phyloP scores from a whole-genome alignment of 1,140 invertebrate species.

The Mesaphorura yosii region DNA sequence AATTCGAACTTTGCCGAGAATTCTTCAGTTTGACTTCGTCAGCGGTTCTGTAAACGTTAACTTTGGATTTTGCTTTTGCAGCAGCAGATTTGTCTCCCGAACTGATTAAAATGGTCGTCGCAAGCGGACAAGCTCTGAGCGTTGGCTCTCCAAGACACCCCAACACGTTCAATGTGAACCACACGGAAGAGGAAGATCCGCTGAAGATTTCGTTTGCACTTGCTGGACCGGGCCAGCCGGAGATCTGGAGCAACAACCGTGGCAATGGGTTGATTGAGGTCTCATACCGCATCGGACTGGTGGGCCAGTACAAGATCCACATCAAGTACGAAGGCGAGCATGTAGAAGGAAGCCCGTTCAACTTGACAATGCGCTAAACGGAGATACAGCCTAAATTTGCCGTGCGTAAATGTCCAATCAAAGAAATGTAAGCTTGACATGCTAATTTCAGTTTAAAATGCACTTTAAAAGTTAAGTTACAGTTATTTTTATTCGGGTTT shows the following conservation, averaged over 20 bases:
- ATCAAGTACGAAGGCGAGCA: constrained; percentile 14
- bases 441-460: too few relatives aligned
- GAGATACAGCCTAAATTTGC: too few relatives aligned
- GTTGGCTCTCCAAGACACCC: constrained; percentile 2
- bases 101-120: not conserved
- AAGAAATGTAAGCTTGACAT: too few relatives aligned
- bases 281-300: constrained; percentile 11
- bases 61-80: too few relatives aligned
- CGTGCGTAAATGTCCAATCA: too few relatives aligned
- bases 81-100: too few relatives aligned
- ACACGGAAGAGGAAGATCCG: not conserved
- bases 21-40: too few relatives aligned
- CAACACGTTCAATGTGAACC: constrained; percentile 5
- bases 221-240: not conserved
- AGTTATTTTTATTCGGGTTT: too few relatives aligned
- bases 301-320: constrained; percentile 13
- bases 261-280: constrained; percentile 7
- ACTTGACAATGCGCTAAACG: constrained; percentile 1
- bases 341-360: constrained; percentile 10
- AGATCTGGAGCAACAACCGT: constrained; percentile 8
- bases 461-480: too few relatives aligned
- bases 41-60: too few relatives aligned
- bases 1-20: too few relatives aligned
- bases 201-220: constrained; percentile 4
- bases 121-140: constrained; percentile 3